Evolutionary conservation across 2,888 invertebrate genomes (phyloP).

Genomic region (Nycteola revayana): DNA sequence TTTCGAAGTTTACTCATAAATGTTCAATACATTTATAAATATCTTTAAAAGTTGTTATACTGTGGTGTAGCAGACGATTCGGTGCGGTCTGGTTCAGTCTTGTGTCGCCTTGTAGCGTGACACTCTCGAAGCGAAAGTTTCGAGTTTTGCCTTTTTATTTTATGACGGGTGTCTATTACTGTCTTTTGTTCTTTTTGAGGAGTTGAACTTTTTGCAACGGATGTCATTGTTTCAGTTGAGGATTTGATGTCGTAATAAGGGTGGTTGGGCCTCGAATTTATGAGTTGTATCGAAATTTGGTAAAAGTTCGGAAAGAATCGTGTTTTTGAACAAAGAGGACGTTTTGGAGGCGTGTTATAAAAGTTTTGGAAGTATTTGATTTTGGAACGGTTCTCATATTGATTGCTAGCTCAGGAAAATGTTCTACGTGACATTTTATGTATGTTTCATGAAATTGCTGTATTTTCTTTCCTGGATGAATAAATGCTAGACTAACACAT

Average conservation of each 20-base stretch:
- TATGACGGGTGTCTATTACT: constrained; percentile 54
- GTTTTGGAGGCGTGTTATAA: constrained; percentile 9
- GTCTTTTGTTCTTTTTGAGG: constrained; percentile 43
- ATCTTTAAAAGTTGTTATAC: too few species aligned
- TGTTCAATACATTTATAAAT: too few species aligned
- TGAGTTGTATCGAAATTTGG: constrained; percentile 9
- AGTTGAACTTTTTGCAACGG: constrained; percentile 29
- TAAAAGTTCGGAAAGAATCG: constrained; percentile 7
- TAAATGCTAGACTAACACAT: too few species aligned
- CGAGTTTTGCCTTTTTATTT: constrained; percentile 39
- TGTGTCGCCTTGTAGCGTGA: constrained; percentile 18
- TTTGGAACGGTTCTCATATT: too few species aligned
- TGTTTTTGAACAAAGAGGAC: constrained; percentile 22
- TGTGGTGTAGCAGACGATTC: too few species aligned
- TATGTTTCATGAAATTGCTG: too few species aligned
- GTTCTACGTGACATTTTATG: too few species aligned
- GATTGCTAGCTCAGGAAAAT: too few species aligned
- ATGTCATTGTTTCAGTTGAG: constrained; percentile 32
- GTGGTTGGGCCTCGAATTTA: not conserved
- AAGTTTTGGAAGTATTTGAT: constrained; percentile 18
- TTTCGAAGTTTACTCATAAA: too few species aligned
- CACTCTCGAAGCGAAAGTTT: constrained; percentile 39
- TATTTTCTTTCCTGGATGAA: too few species aligned
- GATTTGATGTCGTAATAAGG: constrained; percentile 32
- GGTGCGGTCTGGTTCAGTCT: too few species aligned